Evolutionary conservation across 2,797 vertebrate genomes (phyloP).

Genomic region (Orestias chungarensis): DNA sequence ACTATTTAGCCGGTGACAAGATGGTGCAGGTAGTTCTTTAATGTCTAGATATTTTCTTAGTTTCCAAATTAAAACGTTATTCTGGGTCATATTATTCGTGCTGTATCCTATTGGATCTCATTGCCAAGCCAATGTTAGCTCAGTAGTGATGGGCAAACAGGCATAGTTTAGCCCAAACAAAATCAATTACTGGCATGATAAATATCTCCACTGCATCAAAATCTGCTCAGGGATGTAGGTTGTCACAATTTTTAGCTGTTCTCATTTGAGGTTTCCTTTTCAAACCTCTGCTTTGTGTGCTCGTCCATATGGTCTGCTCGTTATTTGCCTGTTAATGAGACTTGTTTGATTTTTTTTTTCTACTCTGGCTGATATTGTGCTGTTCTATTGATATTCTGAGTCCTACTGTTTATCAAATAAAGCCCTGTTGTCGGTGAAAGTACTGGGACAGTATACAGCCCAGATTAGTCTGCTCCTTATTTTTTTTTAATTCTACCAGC

Average conservation of each 20-base stretch:
- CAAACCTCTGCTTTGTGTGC: conserved; percentile 43
- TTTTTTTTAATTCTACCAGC: conserved; percentile 34
- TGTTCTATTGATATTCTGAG: conserved; percentile 50
- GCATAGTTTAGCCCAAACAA: conserved; percentile 57
- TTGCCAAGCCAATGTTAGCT: conserved; percentile 12
- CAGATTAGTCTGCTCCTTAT: conserved; percentile 10
- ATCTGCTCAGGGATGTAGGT: conserved; percentile 17
- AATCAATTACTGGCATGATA: conserved; percentile 65
- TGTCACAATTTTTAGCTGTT: conserved; percentile 32
- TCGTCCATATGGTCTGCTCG: conserved; percentile 62
- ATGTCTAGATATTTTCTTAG: conserved; percentile 25
- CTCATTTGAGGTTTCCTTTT: conserved; percentile 46
- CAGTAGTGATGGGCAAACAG: conserved; percentile 55
- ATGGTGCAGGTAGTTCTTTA: no score
- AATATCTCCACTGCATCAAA: conserved; percentile 52
- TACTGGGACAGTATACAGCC: conserved; percentile 10
- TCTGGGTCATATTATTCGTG: conserved; percentile 22
- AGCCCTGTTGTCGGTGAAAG: conserved; percentile 20
- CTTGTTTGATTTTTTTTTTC: conserved; percentile 41
- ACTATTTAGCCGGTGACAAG: no score
- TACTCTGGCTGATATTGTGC: conserved; percentile 38
- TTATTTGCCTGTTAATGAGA: conserved; percentile 71
- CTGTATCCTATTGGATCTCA: conserved; percentile 25
- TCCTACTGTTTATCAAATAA: conserved; percentile 37
- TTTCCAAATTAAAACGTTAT: conserved; percentile 36